A percentile compares a stretch with the other conserved stretches of the same genome.
These are phyloP conservation scores for Pilophorus perplexus DNA, from an alignment of 2,888 invertebrate genomes.

Conservation along the genomic window DNA sequence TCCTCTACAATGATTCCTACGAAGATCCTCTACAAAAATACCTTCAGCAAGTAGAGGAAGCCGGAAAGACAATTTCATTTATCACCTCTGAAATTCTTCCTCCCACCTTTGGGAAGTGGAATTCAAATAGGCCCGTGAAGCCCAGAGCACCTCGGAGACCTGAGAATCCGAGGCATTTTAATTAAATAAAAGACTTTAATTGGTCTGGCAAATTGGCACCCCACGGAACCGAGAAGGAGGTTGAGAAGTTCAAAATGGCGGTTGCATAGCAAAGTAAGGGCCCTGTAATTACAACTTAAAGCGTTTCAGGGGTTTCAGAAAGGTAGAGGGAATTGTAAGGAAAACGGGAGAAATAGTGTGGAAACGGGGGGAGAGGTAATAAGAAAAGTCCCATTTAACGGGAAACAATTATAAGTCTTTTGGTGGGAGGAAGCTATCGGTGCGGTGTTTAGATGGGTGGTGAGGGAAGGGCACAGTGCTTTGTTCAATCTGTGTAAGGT, in stretches of 20 bases:
- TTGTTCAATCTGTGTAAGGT: no score
- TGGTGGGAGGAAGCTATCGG: constrained; percentile 1
- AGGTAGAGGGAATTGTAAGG: constrained; percentile 19
- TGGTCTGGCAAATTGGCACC: constrained; percentile 35
- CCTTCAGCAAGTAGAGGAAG: no score
- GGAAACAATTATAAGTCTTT: constrained; percentile 36
- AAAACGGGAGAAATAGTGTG: no score
- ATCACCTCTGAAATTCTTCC: constrained; percentile 25
- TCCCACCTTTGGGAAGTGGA: neutral
- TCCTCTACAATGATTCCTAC: no score
- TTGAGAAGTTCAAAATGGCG: constrained; percentile 20
- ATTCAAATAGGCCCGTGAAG: constrained; percentile 7
- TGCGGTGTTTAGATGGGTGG: constrained; percentile 19
- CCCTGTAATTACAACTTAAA: constrained; percentile 27
- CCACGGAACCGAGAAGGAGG: constrained; percentile 6
- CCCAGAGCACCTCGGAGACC: constrained; percentile 4
- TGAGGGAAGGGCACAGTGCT: neutral
- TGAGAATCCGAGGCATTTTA: constrained; percentile 28
- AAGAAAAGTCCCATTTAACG: constrained; percentile 37
- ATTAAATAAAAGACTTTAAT: constrained; percentile 39
- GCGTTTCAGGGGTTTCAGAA: constrained; percentile 7
- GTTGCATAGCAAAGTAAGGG: constrained; percentile 7
- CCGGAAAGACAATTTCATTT: no score
- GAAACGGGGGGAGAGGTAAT: constrained; percentile 3
- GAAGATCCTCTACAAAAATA: no score